Evolutionary conservation across 1,140 invertebrate genomes (phyloP).

Genomic region (Diplogasteroides magnus): DNA sequence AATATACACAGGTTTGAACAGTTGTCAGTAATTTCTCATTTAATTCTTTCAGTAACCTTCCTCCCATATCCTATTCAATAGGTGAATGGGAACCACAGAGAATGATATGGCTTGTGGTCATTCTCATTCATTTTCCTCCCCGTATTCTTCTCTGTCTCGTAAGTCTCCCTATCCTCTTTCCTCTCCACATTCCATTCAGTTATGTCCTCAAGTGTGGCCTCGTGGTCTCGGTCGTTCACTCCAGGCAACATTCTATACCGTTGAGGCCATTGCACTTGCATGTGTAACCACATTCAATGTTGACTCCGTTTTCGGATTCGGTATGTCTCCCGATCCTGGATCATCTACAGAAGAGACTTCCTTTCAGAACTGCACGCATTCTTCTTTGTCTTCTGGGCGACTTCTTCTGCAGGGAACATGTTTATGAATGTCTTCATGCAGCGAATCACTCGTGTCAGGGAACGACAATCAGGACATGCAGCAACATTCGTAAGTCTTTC

Average conservation of each 20-base stretch:
- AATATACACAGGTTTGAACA: conserved; percentile 42
- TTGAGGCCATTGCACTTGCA: no score
- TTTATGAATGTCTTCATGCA: conserved; percentile 48
- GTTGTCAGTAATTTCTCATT: no score
- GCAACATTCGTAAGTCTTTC: no score
- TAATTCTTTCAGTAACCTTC: conserved; percentile 40
- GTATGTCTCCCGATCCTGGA: conserved; percentile 21
- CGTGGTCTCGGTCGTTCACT: conserved; percentile 37
- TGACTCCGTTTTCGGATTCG: conserved; percentile 46
- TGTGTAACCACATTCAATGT: conserved; percentile 47
- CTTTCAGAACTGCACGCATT: conserved; percentile 47
- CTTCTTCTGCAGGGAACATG: conserved; percentile 52
- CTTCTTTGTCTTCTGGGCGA: conserved; percentile 45
- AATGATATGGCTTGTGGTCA: conserved; percentile 46
- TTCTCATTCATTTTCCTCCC: conserved; percentile 48
- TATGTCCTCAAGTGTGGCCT: conserved; percentile 43
- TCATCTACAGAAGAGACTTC: neutral
- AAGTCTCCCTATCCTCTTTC: neutral
- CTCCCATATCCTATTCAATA: conserved; percentile 48
- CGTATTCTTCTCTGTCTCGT: conserved; percentile 43
- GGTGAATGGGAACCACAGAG: conserved; percentile 53
- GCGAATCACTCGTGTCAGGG: conserved; percentile 41
- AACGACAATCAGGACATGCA: conserved; percentile 26
- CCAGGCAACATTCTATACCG: no score
- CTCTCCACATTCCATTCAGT: neutral